A percentile compares a stretch with the other conserved stretches of the same genome.
Conservation (phyloP, 2,888 invertebrate species). For the Ellobium chinense region DNA sequence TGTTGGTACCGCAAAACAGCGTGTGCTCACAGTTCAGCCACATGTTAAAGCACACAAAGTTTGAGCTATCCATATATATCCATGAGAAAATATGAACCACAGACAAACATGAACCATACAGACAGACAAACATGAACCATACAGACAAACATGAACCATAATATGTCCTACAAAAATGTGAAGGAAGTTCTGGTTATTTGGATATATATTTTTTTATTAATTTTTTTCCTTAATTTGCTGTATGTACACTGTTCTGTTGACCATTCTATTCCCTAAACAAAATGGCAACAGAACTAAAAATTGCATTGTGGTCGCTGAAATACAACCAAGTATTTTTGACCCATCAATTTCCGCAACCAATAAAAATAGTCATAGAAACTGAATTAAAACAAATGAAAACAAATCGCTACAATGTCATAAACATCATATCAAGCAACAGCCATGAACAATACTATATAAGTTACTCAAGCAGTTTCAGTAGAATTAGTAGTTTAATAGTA, state of each 20-base stretch:
- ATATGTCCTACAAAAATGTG: too few relatives aligned
- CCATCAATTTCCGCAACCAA: constrained; percentile 29
- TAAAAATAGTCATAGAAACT: constrained; percentile 7
- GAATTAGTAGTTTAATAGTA: too few relatives aligned
- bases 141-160: too few relatives aligned
- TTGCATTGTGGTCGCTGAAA: background rate
- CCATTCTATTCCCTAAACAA: too few relatives aligned
- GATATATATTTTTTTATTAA: background rate
- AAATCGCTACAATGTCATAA: background rate
- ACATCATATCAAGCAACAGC: background rate
- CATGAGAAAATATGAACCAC: too few relatives aligned
- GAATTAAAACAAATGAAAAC: background rate
- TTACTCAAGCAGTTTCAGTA: constrained; percentile 6
- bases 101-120: too few relatives aligned
- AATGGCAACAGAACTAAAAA: constrained; percentile 5
- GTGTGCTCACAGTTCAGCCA: too few relatives aligned
- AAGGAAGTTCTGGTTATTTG: too few relatives aligned
- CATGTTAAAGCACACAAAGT: too few relatives aligned
- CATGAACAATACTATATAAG: background rate
- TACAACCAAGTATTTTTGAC: background rate
- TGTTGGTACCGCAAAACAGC: too few relatives aligned
- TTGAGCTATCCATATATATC: too few relatives aligned
- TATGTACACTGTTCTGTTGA: background rate
- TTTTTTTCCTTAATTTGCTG: background rate
- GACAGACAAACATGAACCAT: too few relatives aligned